These are phyloP conservation scores for Poecilia wingei DNA, from an alignment of 2,797 vertebrate species.

Conservation along the genomic window DNA sequence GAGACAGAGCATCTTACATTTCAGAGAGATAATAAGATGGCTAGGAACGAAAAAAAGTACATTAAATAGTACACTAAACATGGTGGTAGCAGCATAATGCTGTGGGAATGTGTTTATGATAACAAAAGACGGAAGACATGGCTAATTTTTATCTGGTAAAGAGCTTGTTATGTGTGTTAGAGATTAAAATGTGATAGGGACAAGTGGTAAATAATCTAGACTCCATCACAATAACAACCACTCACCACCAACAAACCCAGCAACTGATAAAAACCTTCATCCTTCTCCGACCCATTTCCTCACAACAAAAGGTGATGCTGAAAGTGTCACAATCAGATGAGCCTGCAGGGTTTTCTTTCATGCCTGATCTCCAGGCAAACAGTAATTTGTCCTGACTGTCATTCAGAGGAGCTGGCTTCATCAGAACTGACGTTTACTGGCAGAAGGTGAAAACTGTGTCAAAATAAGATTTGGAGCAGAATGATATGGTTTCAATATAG, in stretches of 20 bases:
- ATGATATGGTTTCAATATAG: slow-evolving; percentile 23
- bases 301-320: background rate
- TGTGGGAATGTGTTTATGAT: too few species aligned
- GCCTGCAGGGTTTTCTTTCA: slow-evolving; percentile 9
- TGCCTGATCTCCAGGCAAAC: background rate
- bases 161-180: too few species aligned
- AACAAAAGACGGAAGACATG: too few species aligned
- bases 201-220: slow-evolving; percentile 31
- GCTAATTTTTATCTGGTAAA: too few species aligned
- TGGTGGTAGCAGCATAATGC: too few species aligned
- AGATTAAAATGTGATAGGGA: slow-evolving; percentile 6
- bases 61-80: too few species aligned
- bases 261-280: slow-evolving; percentile 2
- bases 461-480: slow-evolving; percentile 13
- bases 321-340: slow-evolving; percentile 26
- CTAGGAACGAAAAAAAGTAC: background rate
- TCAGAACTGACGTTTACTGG: slow-evolving; percentile 52
- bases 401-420: slow-evolving; percentile 31
- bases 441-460: slow-evolving; percentile 49
- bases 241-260: background rate
- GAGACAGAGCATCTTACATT: background rate
- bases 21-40: background rate
- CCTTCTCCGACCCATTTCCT: background rate
- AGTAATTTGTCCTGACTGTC: slow-evolving; percentile 42
- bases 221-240: slow-evolving; percentile 17